Evolutionary conservation across 2,113 vertebrate species (phyloP).

Genomic region (Menidia beryllina): DNA sequence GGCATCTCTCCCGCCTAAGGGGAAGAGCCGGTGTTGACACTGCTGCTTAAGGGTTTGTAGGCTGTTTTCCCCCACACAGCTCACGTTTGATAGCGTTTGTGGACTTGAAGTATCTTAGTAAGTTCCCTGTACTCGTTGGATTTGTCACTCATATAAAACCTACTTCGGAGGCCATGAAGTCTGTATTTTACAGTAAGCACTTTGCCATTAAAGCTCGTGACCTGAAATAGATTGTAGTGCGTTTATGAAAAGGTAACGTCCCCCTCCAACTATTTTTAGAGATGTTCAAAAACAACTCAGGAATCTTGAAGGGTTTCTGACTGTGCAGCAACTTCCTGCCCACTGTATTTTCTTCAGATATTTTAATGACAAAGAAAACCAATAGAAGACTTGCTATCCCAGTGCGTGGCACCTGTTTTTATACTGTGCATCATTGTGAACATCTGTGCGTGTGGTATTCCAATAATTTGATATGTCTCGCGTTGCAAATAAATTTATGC

Average conservation of each 20-base stretch:
- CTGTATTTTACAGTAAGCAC: constrained; percentile 79
- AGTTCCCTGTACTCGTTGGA: constrained; percentile 41
- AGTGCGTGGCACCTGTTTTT: constrained; percentile 66
- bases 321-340: neutral
- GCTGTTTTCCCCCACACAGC: constrained; percentile 58
- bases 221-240: constrained; percentile 37
- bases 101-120: constrained; percentile 36
- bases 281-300: constrained; percentile 50
- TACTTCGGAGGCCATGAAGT: constrained; percentile 71
- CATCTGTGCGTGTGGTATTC: constrained; percentile 44
- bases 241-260: constrained; percentile 24
- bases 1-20: constrained; percentile 25
- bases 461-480: constrained; percentile 49
- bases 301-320: constrained; percentile 66
- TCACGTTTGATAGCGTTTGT: constrained; percentile 53
- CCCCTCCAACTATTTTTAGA: constrained; percentile 36
- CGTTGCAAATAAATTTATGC: constrained; percentile 72
- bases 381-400: constrained; percentile 31
- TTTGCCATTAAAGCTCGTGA: constrained; percentile 74
- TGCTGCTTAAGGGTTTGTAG: constrained; percentile 57
- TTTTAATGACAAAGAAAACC: constrained; percentile 52
- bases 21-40: constrained; percentile 53
- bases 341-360: constrained; percentile 38
- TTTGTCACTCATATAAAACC: constrained; percentile 34
- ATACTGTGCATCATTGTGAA: constrained; percentile 62